Evolutionary conservation across 2,888 invertebrate genomes (phyloP), one percentile per base, ranked within the genome.

Genomic region (Drosophila niveifrons): DNA sequence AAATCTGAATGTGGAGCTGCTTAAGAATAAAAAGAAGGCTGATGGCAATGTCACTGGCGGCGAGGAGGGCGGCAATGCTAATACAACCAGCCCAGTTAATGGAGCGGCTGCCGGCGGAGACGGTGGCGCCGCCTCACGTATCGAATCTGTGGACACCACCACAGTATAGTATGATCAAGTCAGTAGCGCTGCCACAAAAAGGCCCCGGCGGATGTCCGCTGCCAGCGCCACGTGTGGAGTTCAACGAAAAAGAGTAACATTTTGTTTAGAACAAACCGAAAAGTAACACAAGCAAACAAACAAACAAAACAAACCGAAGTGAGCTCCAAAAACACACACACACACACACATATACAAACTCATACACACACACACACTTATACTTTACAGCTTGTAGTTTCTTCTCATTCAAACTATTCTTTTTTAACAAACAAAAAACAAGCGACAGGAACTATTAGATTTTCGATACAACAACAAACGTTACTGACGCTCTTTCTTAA

Each of bases 131-230:
- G 80, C 82, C 64, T 77, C 88, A 75, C 91, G 91, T 73, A 90
- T 92, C 72, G 92, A 92, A 80, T 89, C 91, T 57, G 92, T 92
- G 68, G 91, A 92, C 80, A 92, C 92, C 65, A 92, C 92, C 79
- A 90, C 92, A 78, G 92, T 92, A 90, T 92, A 92, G 92, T 92
- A 92, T 91, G 91, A 91, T 77, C 71, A 71, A 66, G 62, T 57
- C 36, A 52, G 51, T 69, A 84, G 88, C 67, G 89, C 90, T 90
- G 91, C 91, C 90, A 82, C 90, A 66, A 87, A 91, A 91, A 84
- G 91, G 90, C 91, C 91, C 59, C 85, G 86, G 87, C 88, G 87
- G 88, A 82, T 57, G 56, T 75, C 88, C 73, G 84, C 89, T 73
- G 75, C 71, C 78, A 80, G 78, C 61, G 83, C 61, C 73, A 90